Percentiles rank a stretch among this genome's conserved stretches.
Conservation (phyloP, 2,797 vertebrate genomes). For the Clarias platycephalus region DNA sequence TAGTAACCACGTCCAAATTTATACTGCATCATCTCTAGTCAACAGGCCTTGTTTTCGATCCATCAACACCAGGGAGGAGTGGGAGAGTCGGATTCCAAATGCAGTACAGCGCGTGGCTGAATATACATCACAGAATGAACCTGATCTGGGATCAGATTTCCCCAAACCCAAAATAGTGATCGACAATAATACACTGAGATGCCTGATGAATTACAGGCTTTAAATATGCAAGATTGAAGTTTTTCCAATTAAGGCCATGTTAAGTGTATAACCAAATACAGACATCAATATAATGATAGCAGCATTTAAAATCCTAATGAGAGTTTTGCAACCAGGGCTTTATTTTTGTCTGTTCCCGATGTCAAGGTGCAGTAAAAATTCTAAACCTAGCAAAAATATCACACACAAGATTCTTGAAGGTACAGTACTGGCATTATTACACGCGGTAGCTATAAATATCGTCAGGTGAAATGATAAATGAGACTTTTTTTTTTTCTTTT, state of each 20-base stretch:
- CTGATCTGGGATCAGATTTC: constrained; percentile 19
- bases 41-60: constrained; percentile 21
- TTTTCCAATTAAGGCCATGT: not conserved
- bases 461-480: constrained; percentile 45
- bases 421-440: constrained; percentile 15
- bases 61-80: constrained; percentile 8
- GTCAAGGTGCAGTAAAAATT: constrained; percentile 10
- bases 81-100: not conserved
- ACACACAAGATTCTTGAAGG: constrained; percentile 21
- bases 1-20: constrained; percentile 39
- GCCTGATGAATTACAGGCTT: not conserved
- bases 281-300: not conserved
- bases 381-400: constrained; percentile 12
- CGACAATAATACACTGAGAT: not conserved
- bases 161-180: constrained; percentile 1
- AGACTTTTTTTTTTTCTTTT: not conserved
- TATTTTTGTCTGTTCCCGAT: not conserved
- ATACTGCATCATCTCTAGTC: constrained; percentile 37
- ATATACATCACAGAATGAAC: not conserved
- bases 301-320: not conserved
- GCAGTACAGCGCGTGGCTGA: not conserved
- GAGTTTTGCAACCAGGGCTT: not conserved
- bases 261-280: not conserved
- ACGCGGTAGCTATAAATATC: constrained; percentile 42
- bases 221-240: not conserved